Base-by-base conservation (phyloP, 2,797 vertebrate species). In the Thamnophis elegans region DNA sequence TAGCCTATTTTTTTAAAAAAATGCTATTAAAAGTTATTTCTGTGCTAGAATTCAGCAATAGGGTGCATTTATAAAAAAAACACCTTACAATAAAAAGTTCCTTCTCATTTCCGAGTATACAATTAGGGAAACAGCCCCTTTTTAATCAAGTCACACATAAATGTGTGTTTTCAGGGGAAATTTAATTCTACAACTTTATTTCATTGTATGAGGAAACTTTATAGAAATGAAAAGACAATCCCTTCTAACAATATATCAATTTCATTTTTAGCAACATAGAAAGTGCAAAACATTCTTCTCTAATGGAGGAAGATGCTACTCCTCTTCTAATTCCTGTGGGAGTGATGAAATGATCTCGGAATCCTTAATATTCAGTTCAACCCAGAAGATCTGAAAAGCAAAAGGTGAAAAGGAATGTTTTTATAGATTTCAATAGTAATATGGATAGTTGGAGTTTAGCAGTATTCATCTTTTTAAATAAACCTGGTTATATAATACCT, bases 321-420 rank as follows among this genome's bases (percentile, higher is more conserved):
- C 96, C 96, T 93, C 94, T 96, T 47, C 91, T 98, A 87, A 85
- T 95, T 91, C 94, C 97, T 86, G 95, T 97, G 9, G 95, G 88
- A 95, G 95, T 0, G 91, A 94, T 94, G 97, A 97, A 91, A 94
- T 86, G 91, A 28, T 94, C 94, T 95, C 2, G 97, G 96, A n/a
- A 93, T 97, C 36, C 94, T 97, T 97, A 98, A 97, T 93, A 98
- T 98, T 93, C 98, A 98, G 73, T 98, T 97, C 93, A 94, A 96
- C 85, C 95, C 97, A 47, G 96, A 97, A 94, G 97, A 98, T 55
- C 94, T 95, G 55, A 97, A 96, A 82, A 96, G 95, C 90, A 98
- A 98, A 97, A 97, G 97, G 98, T 98, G 95, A 18, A 91, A 18
- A 92, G 89, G 28, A 60, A 88, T 78, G 2, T 55, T 47, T 89